A percentile compares a stretch with the other conserved stretches of the same genome.
Evolutionary conservation across 1,140 invertebrate species (phyloP).

Genomic region (Luehdorfia chinensis): DNA sequence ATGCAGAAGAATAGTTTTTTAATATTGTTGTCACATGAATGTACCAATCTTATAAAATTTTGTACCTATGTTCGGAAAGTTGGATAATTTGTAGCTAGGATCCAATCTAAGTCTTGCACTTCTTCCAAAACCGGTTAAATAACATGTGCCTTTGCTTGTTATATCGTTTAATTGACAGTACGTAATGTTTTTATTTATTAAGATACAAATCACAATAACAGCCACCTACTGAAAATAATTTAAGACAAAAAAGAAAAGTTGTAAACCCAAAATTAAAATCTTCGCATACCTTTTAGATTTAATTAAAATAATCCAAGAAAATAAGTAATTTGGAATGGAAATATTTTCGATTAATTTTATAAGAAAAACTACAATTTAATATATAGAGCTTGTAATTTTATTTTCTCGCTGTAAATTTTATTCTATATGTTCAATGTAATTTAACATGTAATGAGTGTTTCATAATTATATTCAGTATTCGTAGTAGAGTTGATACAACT

Average conservation of each 20-base stretch:
- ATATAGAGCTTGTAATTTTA: slow-evolving; percentile 9
- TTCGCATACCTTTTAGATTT: too few species aligned
- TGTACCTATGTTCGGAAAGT: slow-evolving; percentile 76
- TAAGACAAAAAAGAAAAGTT: too few species aligned
- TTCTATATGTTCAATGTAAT: slow-evolving; percentile 22
- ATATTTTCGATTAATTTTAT: too few species aligned
- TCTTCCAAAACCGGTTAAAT: slow-evolving; percentile 61
- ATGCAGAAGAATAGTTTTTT: slow-evolving; percentile 76
- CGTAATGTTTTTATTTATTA: too few species aligned
- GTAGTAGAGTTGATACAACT: slow-evolving; percentile 66
- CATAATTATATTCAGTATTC: slow-evolving; percentile 24
- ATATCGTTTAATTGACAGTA: too few species aligned
- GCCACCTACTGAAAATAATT: too few species aligned
- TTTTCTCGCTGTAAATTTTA: slow-evolving; percentile 15
- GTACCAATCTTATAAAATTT: slow-evolving; percentile 74
- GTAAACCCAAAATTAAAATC: too few species aligned
- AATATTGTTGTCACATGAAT: slow-evolving; percentile 76
- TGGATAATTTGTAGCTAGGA: slow-evolving; percentile 75
- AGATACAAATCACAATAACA: too few species aligned
- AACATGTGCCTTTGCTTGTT: slow-evolving; percentile 70
- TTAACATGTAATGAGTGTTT: slow-evolving; percentile 23
- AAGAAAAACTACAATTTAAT: slow-evolving; percentile 48
- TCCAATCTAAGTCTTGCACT: slow-evolving; percentile 72
- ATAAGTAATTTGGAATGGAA: too few species aligned
- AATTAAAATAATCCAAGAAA: too few species aligned